Conservation (phyloP, 1,140 invertebrate species). For the Heliothis subflexa region DNA sequence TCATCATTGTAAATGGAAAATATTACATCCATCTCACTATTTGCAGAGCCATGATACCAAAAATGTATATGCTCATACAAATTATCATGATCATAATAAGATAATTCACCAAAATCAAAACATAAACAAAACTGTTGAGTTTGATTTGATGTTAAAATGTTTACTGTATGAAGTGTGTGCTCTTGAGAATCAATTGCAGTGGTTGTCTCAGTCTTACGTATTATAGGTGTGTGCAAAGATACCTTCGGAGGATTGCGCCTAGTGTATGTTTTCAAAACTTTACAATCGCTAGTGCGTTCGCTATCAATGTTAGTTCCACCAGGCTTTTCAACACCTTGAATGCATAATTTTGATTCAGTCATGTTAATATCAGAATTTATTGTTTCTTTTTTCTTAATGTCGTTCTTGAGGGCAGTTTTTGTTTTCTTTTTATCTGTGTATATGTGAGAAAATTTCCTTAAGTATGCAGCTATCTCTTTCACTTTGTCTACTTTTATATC, state of each 20-base stretch:
- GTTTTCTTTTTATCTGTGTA: slow-evolving; percentile 36
- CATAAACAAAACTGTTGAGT: slow-evolving; percentile 69
- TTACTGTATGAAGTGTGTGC: slow-evolving; percentile 26
- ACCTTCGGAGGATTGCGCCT: slow-evolving; percentile 25
- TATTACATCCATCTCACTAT: slow-evolving; percentile 55
- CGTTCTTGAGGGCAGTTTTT: not conserved
- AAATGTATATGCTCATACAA: slow-evolving; percentile 75
- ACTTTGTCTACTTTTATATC: slow-evolving; percentile 46
- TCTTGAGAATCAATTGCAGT: slow-evolving; percentile 36
- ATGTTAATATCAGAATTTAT: slow-evolving; percentile 18
- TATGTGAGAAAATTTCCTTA: slow-evolving; percentile 46
- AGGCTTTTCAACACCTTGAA: slow-evolving; percentile 83
- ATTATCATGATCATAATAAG: slow-evolving; percentile 54
- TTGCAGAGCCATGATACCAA: slow-evolving; percentile 46
- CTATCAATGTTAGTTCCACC: slow-evolving; percentile 65
- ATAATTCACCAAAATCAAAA: slow-evolving; percentile 70
- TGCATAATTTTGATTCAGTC: slow-evolving; percentile 68
- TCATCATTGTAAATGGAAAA: slow-evolving; percentile 67
- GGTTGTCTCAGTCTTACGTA: slow-evolving; percentile 26
- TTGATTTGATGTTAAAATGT: slow-evolving; percentile 14
- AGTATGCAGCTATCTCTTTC: slow-evolving; percentile 53
- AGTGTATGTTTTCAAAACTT: slow-evolving; percentile 53
- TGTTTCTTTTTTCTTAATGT: slow-evolving; percentile 13
- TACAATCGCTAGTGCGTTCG: slow-evolving; percentile 20
- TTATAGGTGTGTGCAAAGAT: slow-evolving; percentile 46